Evolutionary conservation across 2,113 vertebrate genomes (phyloP), one percentile per base, ranked within the genome.

Genomic region (Ammodytes dubius): DNA sequence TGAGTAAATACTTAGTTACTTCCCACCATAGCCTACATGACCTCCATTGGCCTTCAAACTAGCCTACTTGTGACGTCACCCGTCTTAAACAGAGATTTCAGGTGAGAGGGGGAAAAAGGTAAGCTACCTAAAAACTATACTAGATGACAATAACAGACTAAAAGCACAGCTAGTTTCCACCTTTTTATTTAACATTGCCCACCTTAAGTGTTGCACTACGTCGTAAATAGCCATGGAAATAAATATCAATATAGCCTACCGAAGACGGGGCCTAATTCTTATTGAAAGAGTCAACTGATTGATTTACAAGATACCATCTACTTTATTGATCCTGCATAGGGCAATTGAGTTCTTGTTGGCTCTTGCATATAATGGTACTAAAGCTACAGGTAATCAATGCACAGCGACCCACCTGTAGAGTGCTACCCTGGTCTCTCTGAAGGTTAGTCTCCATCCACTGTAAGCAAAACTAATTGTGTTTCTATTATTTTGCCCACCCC

Each of bases 361-460:
- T 57, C 10, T 4, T 56, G 19, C 27, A 10, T 27, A 27, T 11
- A 27, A 27, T 27, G 27, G n/a, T 35, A 35, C 27, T 57, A 27
- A 4, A 35, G 53, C 53, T 56, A 27, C 7, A 9, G 19, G 57
- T 37, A 58, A 37, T 58, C 57, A 14, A 37, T 39, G 6, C 7
- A 6, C 27, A 35, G 12, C 35, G 54, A 35, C 40, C 13, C 13
- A 27, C 50, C 52, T 46, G 19, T 27, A 27, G 27, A 27, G 27
- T 46, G 2, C 12, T 37, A 12, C 96, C 96, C 84, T 96, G 88
- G 81, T 96, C 96, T 88, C 96, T 94, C 88, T 96, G 96, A 71
- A 92, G 53, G 95, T 96, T 53, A 96, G 91, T 82, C 95, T 96
- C 70, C 95, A 94, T 70, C 95, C 95, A 40, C 96, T 96, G 91